These are phyloP conservation scores for Oscheius sp. DNA, from an alignment of 2,888 invertebrate genomes.

Conservation along the genomic window DNA sequence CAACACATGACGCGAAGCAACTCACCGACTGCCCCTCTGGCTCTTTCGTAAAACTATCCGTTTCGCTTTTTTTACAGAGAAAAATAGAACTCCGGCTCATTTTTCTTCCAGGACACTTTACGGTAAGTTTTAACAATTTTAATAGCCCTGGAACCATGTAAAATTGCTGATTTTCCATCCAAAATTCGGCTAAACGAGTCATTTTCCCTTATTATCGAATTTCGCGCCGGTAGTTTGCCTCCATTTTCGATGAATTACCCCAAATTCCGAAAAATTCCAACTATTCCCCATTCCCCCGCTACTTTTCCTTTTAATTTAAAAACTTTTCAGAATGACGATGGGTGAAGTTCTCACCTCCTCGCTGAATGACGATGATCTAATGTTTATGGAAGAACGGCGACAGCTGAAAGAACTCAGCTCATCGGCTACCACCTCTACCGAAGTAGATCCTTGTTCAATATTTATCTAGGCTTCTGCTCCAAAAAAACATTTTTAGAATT, in stretches of 20 bases:
- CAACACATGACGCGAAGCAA: slow-evolving; percentile 12
- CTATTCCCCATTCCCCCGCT: not conserved
- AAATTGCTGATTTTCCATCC: no score
- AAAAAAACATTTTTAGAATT: not conserved
- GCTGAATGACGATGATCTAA: not conserved
- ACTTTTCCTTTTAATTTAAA: not conserved
- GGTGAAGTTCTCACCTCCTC: not conserved
- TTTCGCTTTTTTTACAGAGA: not conserved
- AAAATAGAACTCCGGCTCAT: not conserved
- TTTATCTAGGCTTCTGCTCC: slow-evolving; percentile 1
- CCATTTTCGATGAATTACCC: no score
- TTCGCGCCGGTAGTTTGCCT: no score
- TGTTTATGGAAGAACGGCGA: slow-evolving; percentile 3
- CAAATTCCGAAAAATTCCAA: not conserved
- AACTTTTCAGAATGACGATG: slow-evolving; percentile 20
- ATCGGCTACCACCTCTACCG: not conserved
- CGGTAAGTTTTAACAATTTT: no score
- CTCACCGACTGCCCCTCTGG: no score
- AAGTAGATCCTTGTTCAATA: slow-evolving; percentile 9
- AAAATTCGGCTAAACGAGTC: no score
- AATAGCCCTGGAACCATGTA: no score
- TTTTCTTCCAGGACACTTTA: not conserved
- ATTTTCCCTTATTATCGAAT: no score
- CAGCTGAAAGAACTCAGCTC: slow-evolving; percentile 9
- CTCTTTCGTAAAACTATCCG: no score